phyloP scores from a whole-genome alignment of 2,888 invertebrate species.

The Nephrotoma appendiculata region DNA sequence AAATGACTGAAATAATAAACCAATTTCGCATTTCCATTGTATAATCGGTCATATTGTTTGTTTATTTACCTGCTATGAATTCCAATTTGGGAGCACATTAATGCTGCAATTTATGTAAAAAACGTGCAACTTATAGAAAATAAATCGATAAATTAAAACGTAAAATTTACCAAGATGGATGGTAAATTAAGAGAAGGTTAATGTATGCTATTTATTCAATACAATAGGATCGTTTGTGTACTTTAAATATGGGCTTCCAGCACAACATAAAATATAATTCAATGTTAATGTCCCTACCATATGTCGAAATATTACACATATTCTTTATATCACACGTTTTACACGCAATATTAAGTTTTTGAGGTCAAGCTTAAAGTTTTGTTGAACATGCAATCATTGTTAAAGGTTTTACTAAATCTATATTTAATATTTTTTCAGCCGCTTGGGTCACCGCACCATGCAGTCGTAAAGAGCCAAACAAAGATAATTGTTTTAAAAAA shows the following conservation, averaged over 20 bases:
- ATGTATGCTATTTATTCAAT: not conserved
- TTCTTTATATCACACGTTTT: not conserved
- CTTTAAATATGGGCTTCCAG: not conserved
- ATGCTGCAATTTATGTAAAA: not conserved
- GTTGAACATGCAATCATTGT: not conserved
- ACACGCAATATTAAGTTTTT: not conserved
- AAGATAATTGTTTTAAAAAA: slow-evolving; percentile 37
- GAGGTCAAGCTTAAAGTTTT: not conserved
- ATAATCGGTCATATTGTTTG: not conserved
- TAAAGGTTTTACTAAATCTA: not conserved
- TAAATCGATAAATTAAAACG: not conserved
- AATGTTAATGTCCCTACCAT: not conserved
- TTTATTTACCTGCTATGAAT: not conserved
- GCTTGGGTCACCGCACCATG: slow-evolving; percentile 36
- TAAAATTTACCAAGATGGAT: not conserved
- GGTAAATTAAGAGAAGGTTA: not conserved
- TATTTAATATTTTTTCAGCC: slow-evolving; percentile 31
- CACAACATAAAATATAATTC: not conserved
- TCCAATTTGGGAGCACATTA: not conserved
- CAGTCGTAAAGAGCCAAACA: slow-evolving; percentile 34
- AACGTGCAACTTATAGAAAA: not conserved
- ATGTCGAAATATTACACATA: not conserved
- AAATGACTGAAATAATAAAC: not conserved
- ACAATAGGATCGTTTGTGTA: not conserved
- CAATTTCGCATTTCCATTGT: not conserved